Base-by-base conservation (phyloP, 1,140 invertebrate species). In the Trichonephila clavipes region DNA sequence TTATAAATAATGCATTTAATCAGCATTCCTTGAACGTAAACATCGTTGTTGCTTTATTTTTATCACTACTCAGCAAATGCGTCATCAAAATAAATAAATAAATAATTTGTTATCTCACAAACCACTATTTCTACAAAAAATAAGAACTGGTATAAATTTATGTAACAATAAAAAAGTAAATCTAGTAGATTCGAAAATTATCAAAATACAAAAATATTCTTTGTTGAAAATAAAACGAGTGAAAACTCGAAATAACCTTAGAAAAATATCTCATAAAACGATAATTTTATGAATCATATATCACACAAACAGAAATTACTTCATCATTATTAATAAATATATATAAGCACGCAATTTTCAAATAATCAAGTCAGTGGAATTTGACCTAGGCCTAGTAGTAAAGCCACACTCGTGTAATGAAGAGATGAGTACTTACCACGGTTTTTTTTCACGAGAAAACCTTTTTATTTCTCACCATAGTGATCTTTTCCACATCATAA, bases 351-450 rank as follows among this genome's bases (percentile, higher is more conserved):
- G 40, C 82, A 83, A 51, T 58, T 59, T 83, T 58, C 16, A 58
- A 83, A 58, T 8, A 58, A 58, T n/a, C 18, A 77, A 77, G 24
- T 40, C n/a, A 51, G 18, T 92, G 90, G 58, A 92, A 61, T 92
- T 92, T 92, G 82, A 92, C 91, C 82, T 92, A 92, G 91, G 91
- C 91, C 91, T 92, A 72, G 24, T 72, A 82, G 18, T 19, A 85
- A 34, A 77, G 72, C 72, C 72, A 77, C 72, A 28, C 72, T 77
- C 34, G 34, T 77, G 6, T 34, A 16, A 51, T 2, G 28, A 64
- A 58, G 19, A 89, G 12, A 59, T 28, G n/a, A 81, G 6, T 18
- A 85, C 81, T 83, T 92, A 92, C 81, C 59, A 18, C 62, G 12
- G 28, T n/a, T 66, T 58, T 72, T n/a, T 61, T 82, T 51, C 44